phyloP scores from a whole-genome alignment of 1,140 invertebrate species.

The Diuraphis noxia region DNA sequence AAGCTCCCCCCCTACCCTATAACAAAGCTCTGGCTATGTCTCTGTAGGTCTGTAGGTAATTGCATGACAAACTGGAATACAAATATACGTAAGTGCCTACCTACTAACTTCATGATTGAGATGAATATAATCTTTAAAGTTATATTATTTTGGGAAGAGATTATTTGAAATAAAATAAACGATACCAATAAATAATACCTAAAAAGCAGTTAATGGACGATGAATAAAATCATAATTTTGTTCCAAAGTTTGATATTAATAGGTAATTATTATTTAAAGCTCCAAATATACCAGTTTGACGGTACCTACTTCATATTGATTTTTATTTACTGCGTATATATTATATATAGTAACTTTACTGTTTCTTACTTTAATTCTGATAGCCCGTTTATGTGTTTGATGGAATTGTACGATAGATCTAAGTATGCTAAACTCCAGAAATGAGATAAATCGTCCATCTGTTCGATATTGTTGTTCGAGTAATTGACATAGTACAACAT shows the following conservation, averaged over 20 bases:
- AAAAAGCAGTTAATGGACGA: neutral
- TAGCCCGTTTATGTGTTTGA: neutral
- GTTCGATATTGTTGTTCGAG: conserved; percentile 29
- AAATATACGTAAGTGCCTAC: neutral
- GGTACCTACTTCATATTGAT: neutral
- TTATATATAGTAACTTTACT: too few species aligned
- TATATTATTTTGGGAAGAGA: neutral
- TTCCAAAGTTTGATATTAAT: neutral
- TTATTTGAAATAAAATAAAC: neutral
- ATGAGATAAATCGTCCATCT: neutral
- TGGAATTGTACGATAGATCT: conserved; percentile 11
- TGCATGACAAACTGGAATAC: neutral
- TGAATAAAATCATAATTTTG: too few species aligned
- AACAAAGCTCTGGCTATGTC: too few species aligned
- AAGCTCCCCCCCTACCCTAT: too few species aligned
- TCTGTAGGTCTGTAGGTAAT: too few species aligned
- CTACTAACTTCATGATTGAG: neutral
- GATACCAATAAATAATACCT: neutral
- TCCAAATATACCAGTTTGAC: neutral
- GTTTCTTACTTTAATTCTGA: conserved; percentile 16
- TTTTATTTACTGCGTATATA: neutral
- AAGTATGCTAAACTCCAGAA: conserved; percentile 38
- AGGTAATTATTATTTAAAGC: neutral
- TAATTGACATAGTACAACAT: neutral
- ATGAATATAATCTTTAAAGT: neutral